Conservation (phyloP, 2,797 vertebrate species). For the Poliocrania exsul region DNA sequence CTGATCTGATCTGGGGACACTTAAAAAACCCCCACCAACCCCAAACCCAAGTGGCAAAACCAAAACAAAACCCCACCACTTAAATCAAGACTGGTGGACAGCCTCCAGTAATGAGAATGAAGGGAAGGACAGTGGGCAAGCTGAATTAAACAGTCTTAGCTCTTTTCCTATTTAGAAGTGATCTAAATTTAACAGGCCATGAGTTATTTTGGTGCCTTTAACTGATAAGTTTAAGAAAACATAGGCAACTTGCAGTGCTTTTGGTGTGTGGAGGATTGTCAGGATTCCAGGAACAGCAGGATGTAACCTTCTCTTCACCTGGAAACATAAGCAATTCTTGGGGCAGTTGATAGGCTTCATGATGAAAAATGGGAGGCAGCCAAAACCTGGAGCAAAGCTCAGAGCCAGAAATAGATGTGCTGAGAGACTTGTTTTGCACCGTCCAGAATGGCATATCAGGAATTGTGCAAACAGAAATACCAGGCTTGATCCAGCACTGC, state of each 20-base stretch:
- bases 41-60: neutral
- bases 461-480: neutral
- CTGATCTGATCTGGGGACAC: conserved; percentile 9
- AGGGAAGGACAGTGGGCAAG: neutral
- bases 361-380: conserved; percentile 57
- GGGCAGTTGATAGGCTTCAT: conserved; percentile 56
- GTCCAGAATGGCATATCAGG: neutral
- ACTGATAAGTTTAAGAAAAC: conserved; percentile 53
- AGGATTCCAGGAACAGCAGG: conserved; percentile 56
- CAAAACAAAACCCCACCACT: neutral
- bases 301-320: conserved; percentile 75
- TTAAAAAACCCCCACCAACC: neutral
- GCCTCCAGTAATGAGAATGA: conserved; percentile 2
- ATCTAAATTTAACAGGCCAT: conserved; percentile 54
- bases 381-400: conserved; percentile 45
- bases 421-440: conserved; percentile 20
- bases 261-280: neutral
- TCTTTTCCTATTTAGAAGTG: conserved; percentile 62
- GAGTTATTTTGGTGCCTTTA: conserved; percentile 56
- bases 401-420: conserved; percentile 61
- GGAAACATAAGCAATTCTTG: conserved; percentile 67
- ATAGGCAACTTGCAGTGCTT: neutral
- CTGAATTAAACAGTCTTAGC: conserved; percentile 10
- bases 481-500: neutral
- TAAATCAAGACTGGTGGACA: neutral